phyloP scores from a whole-genome alignment of 2,797 vertebrate genomes.

The Sebastes hubbsi region DNA sequence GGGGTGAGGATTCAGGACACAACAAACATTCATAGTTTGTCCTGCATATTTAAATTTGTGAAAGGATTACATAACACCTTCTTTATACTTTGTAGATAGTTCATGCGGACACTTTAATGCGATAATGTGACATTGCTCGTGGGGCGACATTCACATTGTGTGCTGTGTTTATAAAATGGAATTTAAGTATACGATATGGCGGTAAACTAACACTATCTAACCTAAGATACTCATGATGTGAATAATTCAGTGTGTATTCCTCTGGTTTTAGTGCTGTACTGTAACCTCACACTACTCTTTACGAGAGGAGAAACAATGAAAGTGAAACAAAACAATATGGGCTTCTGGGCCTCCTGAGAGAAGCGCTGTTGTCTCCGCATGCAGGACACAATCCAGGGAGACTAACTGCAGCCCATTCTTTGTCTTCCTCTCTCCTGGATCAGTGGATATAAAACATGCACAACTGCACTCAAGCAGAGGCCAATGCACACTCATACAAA shows the following conservation, averaged over 20 bases:
- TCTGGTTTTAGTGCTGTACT: background rate
- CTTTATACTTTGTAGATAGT: background rate
- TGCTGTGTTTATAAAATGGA: background rate
- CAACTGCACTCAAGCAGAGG: conserved; percentile 56
- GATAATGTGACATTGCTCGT: background rate
- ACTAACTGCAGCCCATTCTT: conserved; percentile 30
- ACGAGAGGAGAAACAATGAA: background rate
- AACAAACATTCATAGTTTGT: conserved; percentile 1
- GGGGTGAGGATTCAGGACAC: conserved; percentile 5
- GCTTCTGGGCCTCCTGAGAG: conserved; percentile 4
- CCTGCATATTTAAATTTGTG: background rate
- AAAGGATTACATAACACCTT: background rate
- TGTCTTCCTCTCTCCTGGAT: conserved; percentile 45
- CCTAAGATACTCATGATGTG: background rate
- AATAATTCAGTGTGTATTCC: background rate
- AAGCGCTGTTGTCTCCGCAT: conserved; percentile 38
- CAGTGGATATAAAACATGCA: conserved; percentile 62
- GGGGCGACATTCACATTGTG: conserved; percentile 22
- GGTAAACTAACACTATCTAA: background rate
- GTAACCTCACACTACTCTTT: background rate
- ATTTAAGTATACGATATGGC: background rate
- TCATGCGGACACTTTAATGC: conserved; percentile 19
- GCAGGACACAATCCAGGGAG: conserved; percentile 51
- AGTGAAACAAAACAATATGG: conserved; percentile 15
- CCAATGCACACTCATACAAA: conserved; percentile 48